A percentile compares a stretch with the other conserved stretches of the same genome.
These are phyloP conservation scores for Drosophila macrothrix DNA, from an alignment of 2,888 invertebrate species.

Conservation along the genomic window DNA sequence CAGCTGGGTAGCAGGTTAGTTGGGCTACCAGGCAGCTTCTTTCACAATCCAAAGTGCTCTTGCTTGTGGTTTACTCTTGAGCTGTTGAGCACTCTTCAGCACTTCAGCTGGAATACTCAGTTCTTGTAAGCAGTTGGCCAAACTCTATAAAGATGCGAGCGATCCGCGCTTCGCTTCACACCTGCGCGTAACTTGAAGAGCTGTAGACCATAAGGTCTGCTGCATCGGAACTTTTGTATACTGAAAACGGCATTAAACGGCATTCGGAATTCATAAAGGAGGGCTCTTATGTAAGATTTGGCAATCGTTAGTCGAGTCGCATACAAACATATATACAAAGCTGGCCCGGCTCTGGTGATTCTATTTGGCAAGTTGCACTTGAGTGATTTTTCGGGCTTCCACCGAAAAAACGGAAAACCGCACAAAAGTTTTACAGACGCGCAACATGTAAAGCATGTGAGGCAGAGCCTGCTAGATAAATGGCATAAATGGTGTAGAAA, in stretches of 20 bases:
- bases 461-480: constrained; percentile 53
- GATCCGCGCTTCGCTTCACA: constrained; percentile 84
- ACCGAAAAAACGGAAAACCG: constrained; percentile 53
- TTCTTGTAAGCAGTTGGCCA: constrained; percentile 40
- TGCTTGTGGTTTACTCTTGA: constrained; percentile 34
- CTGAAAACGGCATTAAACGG: constrained; percentile 23
- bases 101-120: constrained; percentile 29
- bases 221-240: constrained; percentile 26
- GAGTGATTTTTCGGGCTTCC: constrained; percentile 82
- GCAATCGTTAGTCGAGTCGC: constrained; percentile 49
- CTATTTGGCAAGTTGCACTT: constrained; percentile 82
- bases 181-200: constrained; percentile 75
- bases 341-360: constrained; percentile 52
- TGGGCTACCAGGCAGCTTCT: constrained; percentile 39
- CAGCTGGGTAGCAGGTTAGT: constrained; percentile 1
- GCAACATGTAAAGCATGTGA: constrained; percentile 66
- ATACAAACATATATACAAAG: constrained; percentile 21
- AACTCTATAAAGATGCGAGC: constrained; percentile 81
- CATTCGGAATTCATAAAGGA: constrained; percentile 52
- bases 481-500: constrained; percentile 76
- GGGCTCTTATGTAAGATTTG: constrained; percentile 74
- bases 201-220: constrained; percentile 57
- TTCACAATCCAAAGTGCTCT: constrained; percentile 44
- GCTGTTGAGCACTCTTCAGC: constrained; percentile 13
- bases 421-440: constrained; percentile 56